Base-by-base conservation (phyloP, 2,888 invertebrate genomes). In the Clitarchus hookeri region DNA sequence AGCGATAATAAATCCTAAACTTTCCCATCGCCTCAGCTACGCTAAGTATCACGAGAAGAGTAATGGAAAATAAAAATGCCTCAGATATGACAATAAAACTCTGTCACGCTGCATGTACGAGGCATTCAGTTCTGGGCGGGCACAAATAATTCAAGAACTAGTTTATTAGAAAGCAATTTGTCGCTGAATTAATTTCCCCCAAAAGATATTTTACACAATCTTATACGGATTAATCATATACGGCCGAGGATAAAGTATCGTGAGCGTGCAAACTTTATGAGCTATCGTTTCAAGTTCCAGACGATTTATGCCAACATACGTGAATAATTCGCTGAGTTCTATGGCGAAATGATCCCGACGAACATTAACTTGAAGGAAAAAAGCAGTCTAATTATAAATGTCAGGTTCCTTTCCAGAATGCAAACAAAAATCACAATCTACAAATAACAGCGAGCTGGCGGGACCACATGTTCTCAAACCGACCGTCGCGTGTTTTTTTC, bases 391-490 rank as follows among this genome's bases (percentile, higher is more conserved):
- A 23, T 65, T 65, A 12, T 65, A 65, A 65, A 65, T 12, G n/a
- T 19, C 65, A 65, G 65, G 23, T 65, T 65, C 16, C 65, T 23
- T 11, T 23, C 6, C 65, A 65, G 65, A 65, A 65, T 8, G 65
- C 23, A n/a, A 65, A 65, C n/a, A n/a, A 65, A 65, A 65, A 65
- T 65, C 3, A 65, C 65, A 65, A 11, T 65, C 65, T 8, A 65
- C 65, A 65, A 65, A 65, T 65, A 65, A 65, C 6, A 65, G 65
- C 65, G 1, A n/a, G 65, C n/a, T 65, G 65, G 65, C 65, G 65
- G 65, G 65, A 65, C 65, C 65, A 65, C 65, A 65, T 65, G 65
- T 65, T 65, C 65, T 65, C 23, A 23, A n/a, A 65, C 65, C 65
- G 16, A 65, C 65, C 65, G 65, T 65, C 65, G 19, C n/a, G 19